Conservation (phyloP, 1,140 invertebrate species). For the Drosophila pseudoananassae region DNA sequence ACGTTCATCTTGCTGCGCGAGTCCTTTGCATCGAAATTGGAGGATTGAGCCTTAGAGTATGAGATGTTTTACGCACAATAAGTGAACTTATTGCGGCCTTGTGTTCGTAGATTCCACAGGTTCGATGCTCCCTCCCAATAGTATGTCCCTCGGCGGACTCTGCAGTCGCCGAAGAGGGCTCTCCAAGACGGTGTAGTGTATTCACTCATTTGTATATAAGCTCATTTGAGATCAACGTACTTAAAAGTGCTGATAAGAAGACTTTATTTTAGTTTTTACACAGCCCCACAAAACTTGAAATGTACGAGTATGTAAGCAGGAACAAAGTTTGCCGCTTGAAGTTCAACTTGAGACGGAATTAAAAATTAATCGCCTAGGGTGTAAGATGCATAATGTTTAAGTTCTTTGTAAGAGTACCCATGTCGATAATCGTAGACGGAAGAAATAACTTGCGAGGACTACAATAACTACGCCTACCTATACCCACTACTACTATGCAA, state of each 20-base stretch:
- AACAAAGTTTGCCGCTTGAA: slow-evolving; percentile 38
- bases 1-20: slow-evolving; percentile 15
- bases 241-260: slow-evolving; percentile 53
- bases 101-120: too few relatives aligned
- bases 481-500: slow-evolving; percentile 25
- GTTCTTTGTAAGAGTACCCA: slow-evolving; percentile 62
- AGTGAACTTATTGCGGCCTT: slow-evolving; percentile 1
- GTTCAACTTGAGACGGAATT: slow-evolving; percentile 55
- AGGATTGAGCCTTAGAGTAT: not conserved
- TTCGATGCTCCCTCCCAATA: not conserved
- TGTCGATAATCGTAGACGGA: slow-evolving; percentile 57
- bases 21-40: slow-evolving; percentile 13
- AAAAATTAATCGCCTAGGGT: slow-evolving; percentile 44
- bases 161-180: not conserved
- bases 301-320: slow-evolving; percentile 26
- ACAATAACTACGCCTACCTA: slow-evolving; percentile 68
- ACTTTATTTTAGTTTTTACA: slow-evolving; percentile 57
- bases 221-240: slow-evolving; percentile 33
- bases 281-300: slow-evolving; percentile 53
- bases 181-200: too few relatives aligned
- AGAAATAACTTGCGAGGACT: slow-evolving; percentile 61
- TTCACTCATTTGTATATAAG: slow-evolving; percentile 34
- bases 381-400: slow-evolving; percentile 59
- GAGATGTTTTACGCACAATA: slow-evolving; percentile 1
- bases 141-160: not conserved